phyloP scores from a whole-genome alignment of 2,888 invertebrate genomes.

The Apamea sordens region DNA sequence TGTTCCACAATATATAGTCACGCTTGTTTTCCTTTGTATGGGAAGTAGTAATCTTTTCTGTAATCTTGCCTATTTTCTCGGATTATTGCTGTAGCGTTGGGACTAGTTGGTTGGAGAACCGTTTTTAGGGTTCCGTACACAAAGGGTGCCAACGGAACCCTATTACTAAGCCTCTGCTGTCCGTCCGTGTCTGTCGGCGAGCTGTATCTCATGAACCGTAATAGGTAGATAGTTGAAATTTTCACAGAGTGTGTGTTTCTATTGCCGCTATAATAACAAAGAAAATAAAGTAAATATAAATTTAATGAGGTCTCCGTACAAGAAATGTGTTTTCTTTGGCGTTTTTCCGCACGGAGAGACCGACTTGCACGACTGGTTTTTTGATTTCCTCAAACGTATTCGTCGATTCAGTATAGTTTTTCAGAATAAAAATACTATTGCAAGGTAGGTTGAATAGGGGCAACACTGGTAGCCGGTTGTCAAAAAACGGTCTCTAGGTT shows the following conservation, averaged over 20 bases:
- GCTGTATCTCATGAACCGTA: neutral
- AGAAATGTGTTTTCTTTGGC: neutral
- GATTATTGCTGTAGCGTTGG: conserved; percentile 40
- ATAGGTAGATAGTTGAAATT: neutral
- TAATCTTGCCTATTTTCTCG: conserved; percentile 53
- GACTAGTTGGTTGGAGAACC: conserved; percentile 15
- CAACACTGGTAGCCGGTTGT: too few relatives aligned
- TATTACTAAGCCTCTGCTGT: neutral
- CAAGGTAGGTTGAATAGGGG: too few relatives aligned
- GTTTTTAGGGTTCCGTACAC: neutral
- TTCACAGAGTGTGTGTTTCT: neutral
- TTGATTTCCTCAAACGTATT: conserved; percentile 12
- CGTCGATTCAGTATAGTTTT: neutral
- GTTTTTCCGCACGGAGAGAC: neutral
- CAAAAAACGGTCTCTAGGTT: too few relatives aligned
- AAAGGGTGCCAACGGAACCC: neutral
- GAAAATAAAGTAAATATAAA: neutral
- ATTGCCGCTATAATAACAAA: neutral
- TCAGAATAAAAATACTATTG: neutral
- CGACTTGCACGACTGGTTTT: neutral
- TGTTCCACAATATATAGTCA: conserved; percentile 52
- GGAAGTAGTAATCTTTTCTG: conserved; percentile 40
- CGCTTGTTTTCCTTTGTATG: conserved; percentile 47
- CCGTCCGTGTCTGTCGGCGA: neutral
- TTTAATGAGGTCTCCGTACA: neutral